Evolutionary conservation across 2,797 vertebrate species (phyloP), one percentile per base, ranked within the genome.

Genomic region (Harpagifer antarcticus): DNA sequence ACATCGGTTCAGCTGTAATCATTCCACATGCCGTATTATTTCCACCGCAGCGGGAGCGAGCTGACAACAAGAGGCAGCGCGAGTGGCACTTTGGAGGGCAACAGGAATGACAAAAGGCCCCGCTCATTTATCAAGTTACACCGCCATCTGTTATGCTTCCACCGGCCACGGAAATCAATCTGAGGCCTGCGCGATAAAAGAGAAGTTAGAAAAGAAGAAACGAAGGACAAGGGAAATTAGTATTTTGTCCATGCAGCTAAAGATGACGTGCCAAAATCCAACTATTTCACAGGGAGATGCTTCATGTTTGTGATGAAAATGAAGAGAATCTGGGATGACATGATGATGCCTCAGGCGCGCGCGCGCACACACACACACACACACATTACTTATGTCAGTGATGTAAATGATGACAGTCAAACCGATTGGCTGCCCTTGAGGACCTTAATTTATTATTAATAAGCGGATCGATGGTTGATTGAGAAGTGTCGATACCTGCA

Each of bases 111-210:
- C 81, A 72, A 81, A 87, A 81, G 82, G 79, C 74, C 78, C 68
- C 55, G 70, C 85, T 89, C 91, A 90, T 93, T 91, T 90, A 93
- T 93, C 91, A 89, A 85, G 92, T 93, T 92, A 89, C 92, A 76
- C 15, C 31, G 40, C 88, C 92, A 93, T 94, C 91, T 93, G 91
- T 83, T 88, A 65, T 79, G 79, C 67, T 89, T 89, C 86, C 89
- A 31, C 1, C 77, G 78, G 84, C 81, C 81, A 85, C 77, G 58
- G 79, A 84, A 84, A 90, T 90, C 89, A 91, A 87, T 90, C 72
- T 48, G 85, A 87, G 76, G 82, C 84, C 82, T 59, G 75, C 3
- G 69, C 49, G 44, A 61, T 2, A 2, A 44, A 17, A 47, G 14
- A 45, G 44, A n/a, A 44, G 33, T 0, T 12, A 40, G 62, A 14